Base-by-base conservation (phyloP, 1,140 invertebrate species). In the Lasioglossum baleicum region DNA sequence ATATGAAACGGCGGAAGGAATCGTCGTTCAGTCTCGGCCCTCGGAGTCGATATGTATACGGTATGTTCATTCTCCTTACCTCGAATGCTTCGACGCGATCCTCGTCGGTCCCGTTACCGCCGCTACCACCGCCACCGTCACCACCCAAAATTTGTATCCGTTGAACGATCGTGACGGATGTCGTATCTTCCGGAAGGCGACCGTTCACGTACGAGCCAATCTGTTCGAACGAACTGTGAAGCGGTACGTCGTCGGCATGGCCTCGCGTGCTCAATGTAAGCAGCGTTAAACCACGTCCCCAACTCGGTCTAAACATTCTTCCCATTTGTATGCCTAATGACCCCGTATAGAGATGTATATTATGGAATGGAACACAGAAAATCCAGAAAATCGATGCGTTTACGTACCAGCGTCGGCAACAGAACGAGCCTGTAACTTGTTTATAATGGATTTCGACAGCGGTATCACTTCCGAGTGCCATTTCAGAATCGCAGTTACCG, bases 291-390 rank as follows among this genome's bases (percentile, higher is more conserved):
- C 94, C 94, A 1, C 95, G 95, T 0, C 95, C 95, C 96, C 97
- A 98, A 0, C 96, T 96, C 0, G 96, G 94, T 85, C 96, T 95
- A 78, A 96, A 96, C 72, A 95, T 95, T 5, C 96, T 94, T 1
- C 96, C 95, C 87, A 91, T 93, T 95, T 96, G 91, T 75, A 93
- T 90, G 6, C 90, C 89, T 83, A 35, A 35, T 5, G 35, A 35
- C 35, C 35, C 35, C 35, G 5, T 35, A 35, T 35, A 35, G 1
- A 35, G 35, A 5, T 35, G 35, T 35, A 35, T 35, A 35, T 35
- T 5, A 35, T 35, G 35, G 5, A 35, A 35, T 35, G 35, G 3
- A 35, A 35, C 35, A 1, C 3, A 35, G 35, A 35, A 35, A 26
- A 26, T 26, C 26, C 26, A 26, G 26, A 26, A 26, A 26, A 26